A percentile compares a stretch with the other conserved stretches of the same genome.
These are phyloP conservation scores for Neodontobutis hainanensis DNA, from an alignment of 2,113 vertebrate species.

Conservation along the genomic window DNA sequence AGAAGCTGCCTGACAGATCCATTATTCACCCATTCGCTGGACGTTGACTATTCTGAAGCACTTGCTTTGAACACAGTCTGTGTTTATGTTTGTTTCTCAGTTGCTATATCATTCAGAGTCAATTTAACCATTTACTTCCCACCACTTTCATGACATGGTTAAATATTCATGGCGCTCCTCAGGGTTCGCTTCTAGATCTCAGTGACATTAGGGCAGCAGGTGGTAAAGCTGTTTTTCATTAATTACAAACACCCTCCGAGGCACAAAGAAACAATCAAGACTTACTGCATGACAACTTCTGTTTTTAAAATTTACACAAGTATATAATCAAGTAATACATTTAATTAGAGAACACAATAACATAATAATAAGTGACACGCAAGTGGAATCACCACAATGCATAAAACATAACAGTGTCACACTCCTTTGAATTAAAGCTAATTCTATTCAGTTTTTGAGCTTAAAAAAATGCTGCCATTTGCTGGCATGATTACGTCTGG, in stretches of 20 bases:
- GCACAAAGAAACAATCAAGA: constrained; percentile 6
- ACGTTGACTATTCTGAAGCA: constrained; percentile 13
- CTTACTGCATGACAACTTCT: constrained; percentile 15
- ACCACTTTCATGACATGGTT: constrained; percentile 42
- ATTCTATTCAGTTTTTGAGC: constrained; percentile 26
- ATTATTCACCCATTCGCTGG: constrained; percentile 23
- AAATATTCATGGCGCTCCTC: constrained; percentile 69
- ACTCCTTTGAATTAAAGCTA: background rate
- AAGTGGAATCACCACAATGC: background rate
- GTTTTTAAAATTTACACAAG: background rate
- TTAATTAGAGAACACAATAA: background rate
- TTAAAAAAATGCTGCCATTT: constrained; percentile 32
- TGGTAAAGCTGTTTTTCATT: constrained; percentile 64
- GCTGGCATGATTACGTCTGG: constrained; percentile 44
- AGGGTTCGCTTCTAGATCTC: constrained; percentile 46
- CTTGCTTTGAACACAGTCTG: too few relatives aligned
- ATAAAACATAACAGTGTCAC: background rate
- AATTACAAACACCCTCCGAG: constrained; percentile 54
- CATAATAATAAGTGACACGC: background rate
- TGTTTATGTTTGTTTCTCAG: background rate
- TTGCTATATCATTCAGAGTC: background rate
- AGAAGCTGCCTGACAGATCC: constrained; percentile 6
- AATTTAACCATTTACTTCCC: constrained; percentile 13
- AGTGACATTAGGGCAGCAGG: constrained; percentile 74
- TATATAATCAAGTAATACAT: background rate